Evolutionary conservation across 2,113 vertebrate genomes (phyloP).

Genomic region (Saccopteryx bilineata): DNA sequence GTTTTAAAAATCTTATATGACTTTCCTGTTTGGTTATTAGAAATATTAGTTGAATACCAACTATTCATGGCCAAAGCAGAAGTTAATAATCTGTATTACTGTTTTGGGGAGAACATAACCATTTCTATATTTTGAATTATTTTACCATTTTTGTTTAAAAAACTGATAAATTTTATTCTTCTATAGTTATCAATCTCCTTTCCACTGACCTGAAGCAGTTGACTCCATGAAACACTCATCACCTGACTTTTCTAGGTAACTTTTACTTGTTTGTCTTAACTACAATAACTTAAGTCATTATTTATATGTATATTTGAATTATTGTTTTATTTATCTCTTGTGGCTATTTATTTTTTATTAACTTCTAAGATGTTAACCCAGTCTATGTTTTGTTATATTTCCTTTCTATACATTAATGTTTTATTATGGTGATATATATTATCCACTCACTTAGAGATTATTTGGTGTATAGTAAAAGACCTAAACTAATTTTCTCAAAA

Average conservation of each 20-base stretch:
- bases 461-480: background rate
- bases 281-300: background rate
- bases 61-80: background rate
- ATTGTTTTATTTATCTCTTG: constrained; percentile 3
- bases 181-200: background rate
- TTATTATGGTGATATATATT: background rate
- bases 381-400: background rate
- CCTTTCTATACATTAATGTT: background rate
- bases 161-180: background rate
- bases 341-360: background rate
- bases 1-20: background rate
- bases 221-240: background rate
- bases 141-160: background rate
- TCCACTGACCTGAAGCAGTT: background rate
- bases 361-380: background rate
- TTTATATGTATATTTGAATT: background rate
- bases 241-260: background rate
- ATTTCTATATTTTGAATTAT: background rate
- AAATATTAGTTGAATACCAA: background rate
- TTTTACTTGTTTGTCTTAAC: background rate
- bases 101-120: background rate
- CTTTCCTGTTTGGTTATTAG: background rate
- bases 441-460: background rate
- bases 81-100: background rate
- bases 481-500: background rate